These are phyloP conservation scores for Galaxias olidus DNA, from an alignment of 2,797 vertebrate genomes.

Conservation along the genomic window DNA sequence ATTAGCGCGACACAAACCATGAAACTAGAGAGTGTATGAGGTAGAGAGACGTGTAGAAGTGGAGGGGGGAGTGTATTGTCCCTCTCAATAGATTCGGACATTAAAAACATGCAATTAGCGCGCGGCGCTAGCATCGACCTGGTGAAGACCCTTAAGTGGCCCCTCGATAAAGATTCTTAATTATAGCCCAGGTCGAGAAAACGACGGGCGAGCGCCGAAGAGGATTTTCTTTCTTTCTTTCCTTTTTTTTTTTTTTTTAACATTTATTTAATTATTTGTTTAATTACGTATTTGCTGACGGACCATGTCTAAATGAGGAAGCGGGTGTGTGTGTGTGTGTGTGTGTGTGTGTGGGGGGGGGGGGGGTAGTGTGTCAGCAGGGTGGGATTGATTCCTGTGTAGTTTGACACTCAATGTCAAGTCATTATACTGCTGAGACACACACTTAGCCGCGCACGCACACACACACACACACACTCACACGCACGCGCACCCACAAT, in stretches of 20 bases:
- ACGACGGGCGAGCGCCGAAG: conserved; percentile 14
- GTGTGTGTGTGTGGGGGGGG: no score
- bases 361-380: not conserved
- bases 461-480: not conserved
- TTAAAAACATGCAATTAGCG: conserved; percentile 53
- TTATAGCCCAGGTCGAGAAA: conserved; percentile 48
- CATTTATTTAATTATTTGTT: no score
- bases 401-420: conserved; percentile 11
- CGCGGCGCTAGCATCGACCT: conserved; percentile 15
- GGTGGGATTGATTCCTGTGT: not conserved
- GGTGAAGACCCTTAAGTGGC: not conserved
- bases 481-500: no score
- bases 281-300: conserved; percentile 16
- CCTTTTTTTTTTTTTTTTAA: no score
- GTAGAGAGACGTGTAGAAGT: conserved; percentile 25
- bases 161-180: conserved; percentile 43
- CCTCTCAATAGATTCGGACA: conserved; percentile 40
- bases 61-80: conserved; percentile 30
- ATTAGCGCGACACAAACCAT: no score
- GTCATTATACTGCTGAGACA: conserved; percentile 1
- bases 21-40: no score
- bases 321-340: no score
- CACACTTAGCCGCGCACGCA: not conserved
- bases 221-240: not conserved
- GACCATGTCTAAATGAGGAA: conserved; percentile 12